These are phyloP conservation scores for Aphis gossypii DNA, from an alignment of 1,140 invertebrate genomes.

Conservation along the genomic window DNA sequence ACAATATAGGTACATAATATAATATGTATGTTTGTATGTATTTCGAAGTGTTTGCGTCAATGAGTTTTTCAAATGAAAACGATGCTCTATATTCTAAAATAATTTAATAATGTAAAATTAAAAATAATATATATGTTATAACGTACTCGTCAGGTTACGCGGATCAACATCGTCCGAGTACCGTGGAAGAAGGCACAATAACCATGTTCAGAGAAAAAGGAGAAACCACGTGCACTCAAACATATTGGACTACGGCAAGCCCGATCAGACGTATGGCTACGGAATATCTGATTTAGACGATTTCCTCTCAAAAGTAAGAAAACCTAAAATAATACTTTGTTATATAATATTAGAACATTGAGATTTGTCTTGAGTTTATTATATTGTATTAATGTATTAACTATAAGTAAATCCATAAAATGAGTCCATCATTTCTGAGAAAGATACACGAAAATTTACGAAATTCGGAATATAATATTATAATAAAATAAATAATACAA, in stretches of 20 bases:
- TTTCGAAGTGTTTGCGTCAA: too few relatives aligned
- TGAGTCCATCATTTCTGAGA: too few relatives aligned
- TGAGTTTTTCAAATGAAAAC: too few relatives aligned
- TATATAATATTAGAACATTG: not conserved
- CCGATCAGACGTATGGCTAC: conserved; percentile 70
- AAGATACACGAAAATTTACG: too few relatives aligned
- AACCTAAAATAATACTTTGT: not conserved
- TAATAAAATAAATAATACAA: too few relatives aligned
- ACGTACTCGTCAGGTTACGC: not conserved
- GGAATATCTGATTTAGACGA: conserved; percentile 78
- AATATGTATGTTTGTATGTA: not conserved
- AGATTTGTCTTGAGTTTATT: not conserved
- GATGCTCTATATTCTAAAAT: not conserved
- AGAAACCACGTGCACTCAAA: conserved; percentile 58
- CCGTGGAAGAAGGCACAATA: not conserved
- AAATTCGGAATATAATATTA: too few relatives aligned
- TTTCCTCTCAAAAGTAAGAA: conserved; percentile 73
- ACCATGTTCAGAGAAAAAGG: not conserved
- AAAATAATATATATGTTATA: not conserved
- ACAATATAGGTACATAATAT: not conserved
- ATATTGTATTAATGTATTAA: not conserved
- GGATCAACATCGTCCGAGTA: not conserved
- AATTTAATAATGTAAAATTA: not conserved
- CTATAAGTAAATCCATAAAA: not conserved
- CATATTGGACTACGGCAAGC: conserved; percentile 63